These are phyloP conservation scores for Octonoba sinensis DNA, from an alignment of 2,888 invertebrate species.

Conservation along the genomic window DNA sequence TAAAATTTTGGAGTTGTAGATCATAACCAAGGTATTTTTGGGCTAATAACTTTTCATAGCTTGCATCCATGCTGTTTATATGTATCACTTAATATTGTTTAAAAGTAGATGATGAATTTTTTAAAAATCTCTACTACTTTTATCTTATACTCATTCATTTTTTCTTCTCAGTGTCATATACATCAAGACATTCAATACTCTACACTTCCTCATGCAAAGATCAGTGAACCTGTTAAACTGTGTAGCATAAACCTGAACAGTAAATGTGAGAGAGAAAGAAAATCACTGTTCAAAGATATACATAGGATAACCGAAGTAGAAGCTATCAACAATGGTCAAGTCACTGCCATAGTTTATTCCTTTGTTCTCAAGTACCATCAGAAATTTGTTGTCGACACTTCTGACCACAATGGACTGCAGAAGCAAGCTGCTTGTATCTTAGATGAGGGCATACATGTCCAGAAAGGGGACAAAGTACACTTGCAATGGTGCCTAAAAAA, in stretches of 20 bases:
- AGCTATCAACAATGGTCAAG: slow-evolving; percentile 17
- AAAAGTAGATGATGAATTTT: too few species aligned
- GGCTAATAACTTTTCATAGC: too few species aligned
- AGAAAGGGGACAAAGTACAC: slow-evolving; percentile 31
- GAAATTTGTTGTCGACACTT: slow-evolving; percentile 34
- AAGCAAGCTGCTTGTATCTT: slow-evolving; percentile 50
- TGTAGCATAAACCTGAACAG: slow-evolving; percentile 42
- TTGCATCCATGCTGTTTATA: too few species aligned
- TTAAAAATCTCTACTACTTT: background rate
- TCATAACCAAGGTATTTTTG: too few species aligned
- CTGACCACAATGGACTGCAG: slow-evolving; percentile 23
- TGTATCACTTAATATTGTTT: background rate
- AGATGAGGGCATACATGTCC: slow-evolving; percentile 28
- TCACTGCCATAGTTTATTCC: slow-evolving; percentile 46
- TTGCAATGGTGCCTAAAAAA: slow-evolving; percentile 51
- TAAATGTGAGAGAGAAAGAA: slow-evolving; percentile 27
- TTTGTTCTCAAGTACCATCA: slow-evolving; percentile 40
- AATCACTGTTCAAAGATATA: slow-evolving; percentile 14
- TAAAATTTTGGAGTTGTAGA: too few species aligned
- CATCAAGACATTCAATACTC: slow-evolving; percentile 57
- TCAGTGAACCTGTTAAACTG: slow-evolving; percentile 43
- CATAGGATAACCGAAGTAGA: slow-evolving; percentile 25
- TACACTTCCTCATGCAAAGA: slow-evolving; percentile 30
- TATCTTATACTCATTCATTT: background rate
- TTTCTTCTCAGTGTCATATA: slow-evolving; percentile 34